Percentiles rank a stretch among this genome's conserved stretches.
Evolutionary conservation across 2,113 vertebrate species (phyloP).

Genomic region (Forbesichthys agassizii): DNA sequence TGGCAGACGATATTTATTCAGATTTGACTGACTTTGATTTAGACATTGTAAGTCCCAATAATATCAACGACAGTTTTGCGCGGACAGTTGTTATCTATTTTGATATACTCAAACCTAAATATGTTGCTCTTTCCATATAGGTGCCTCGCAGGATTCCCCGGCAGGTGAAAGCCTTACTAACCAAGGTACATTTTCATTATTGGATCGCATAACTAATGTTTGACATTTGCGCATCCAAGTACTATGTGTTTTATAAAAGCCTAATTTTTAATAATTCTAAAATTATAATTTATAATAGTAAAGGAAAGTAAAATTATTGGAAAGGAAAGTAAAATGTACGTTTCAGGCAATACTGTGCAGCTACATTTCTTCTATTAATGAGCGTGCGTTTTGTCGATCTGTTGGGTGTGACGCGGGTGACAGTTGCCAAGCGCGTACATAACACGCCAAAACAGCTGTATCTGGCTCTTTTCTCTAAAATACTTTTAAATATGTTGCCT

Average conservation of each 20-base stretch:
- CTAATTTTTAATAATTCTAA: no score
- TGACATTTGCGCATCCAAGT: no score
- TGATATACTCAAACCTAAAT: not conserved
- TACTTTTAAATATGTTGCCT: not conserved
- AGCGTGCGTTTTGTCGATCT: conserved; percentile 12
- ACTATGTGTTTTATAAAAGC: no score
- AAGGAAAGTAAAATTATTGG: no score
- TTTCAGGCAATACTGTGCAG: no score
- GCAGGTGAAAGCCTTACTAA: conserved; percentile 65
- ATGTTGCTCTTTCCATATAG: conserved; percentile 40
- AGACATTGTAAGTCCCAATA: conserved; percentile 54
- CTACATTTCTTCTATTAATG: not conserved
- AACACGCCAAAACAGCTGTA: conserved; percentile 36
- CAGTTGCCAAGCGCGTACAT: conserved; percentile 41
- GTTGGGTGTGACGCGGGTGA: conserved; percentile 50
- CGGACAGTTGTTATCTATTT: not conserved
- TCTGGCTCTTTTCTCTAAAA: conserved; percentile 18
- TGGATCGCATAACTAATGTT: no score
- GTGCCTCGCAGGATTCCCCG: conserved; percentile 68
- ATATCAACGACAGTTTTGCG: no score
- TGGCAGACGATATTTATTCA: conserved; percentile 35
- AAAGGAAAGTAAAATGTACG: no score
- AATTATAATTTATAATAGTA: no score
- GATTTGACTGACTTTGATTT: conserved; percentile 58
- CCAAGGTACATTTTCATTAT: conserved; percentile 57